Evolutionary conservation across 2,888 invertebrate genomes (phyloP).

Genomic region (Tupiocoris notatus): DNA sequence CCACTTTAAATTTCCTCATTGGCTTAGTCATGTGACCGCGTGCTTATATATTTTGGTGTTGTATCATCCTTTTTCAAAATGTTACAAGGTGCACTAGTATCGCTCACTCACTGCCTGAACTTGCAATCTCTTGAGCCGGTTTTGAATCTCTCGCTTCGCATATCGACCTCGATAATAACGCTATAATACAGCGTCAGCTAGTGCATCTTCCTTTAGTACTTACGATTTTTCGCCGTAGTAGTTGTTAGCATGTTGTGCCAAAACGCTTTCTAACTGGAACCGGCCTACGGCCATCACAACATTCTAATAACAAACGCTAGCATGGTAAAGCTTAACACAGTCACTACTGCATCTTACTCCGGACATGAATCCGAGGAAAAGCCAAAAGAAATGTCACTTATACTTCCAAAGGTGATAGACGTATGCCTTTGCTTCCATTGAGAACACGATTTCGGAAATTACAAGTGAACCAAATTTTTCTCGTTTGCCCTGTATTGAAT

Average conservation of each 20-base stretch:
- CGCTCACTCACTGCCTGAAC: neutral
- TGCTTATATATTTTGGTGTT: conserved; percentile 46
- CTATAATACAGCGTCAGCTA: conserved; percentile 29
- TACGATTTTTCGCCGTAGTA: conserved; percentile 44
- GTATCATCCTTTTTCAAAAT: conserved; percentile 41
- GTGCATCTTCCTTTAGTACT: conserved; percentile 40
- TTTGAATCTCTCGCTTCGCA: too few species aligned
- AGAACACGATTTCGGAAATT: neutral
- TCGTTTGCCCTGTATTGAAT: neutral
- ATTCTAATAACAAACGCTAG: conserved; percentile 47
- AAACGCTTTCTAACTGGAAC: conserved; percentile 46
- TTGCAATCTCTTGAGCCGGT: neutral
- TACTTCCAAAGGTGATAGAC: conserved; percentile 47
- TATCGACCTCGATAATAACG: too few species aligned
- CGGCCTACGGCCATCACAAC: conserved; percentile 45
- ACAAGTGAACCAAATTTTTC: too few species aligned
- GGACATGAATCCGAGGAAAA: conserved; percentile 1
- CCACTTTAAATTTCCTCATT: conserved; percentile 25
- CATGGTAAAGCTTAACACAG: conserved; percentile 49
- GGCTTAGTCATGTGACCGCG: conserved; percentile 50
- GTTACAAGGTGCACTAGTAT: conserved; percentile 43
- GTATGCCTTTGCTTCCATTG: conserved; percentile 44
- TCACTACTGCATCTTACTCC: conserved; percentile 47
- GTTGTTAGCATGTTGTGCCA: conserved; percentile 50
- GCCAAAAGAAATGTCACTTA: conserved; percentile 20